Evolutionary conservation across 2,888 invertebrate species (phyloP), one percentile per base, ranked within the genome.

Genomic region (Epinotia demarniana): DNA sequence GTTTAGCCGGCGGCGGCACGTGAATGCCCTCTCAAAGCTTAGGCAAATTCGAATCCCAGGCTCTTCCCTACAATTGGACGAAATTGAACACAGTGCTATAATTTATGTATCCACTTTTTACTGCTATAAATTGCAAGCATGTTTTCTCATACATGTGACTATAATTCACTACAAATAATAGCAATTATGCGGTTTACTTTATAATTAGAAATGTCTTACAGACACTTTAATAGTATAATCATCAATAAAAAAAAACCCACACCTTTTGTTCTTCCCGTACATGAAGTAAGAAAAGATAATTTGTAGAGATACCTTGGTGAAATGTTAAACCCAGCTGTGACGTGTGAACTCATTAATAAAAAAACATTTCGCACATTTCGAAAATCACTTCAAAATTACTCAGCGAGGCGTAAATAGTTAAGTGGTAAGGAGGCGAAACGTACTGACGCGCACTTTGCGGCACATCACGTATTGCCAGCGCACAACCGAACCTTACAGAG

Each of bases 1-100:
- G 93, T 92, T 92, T 91, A 89, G 89, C 83, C 81, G 80, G 83
- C 80, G 80, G 80, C 81, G 83, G 83, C 81, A 81, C 84, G 84
- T 87, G 89, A 88, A 89, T 87, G 85, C 86, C 84, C 84, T 80
- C 69, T 72, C 78, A 67, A 78, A 81, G 83, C 83, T 83, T 81
- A 82, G 84, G 79, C 82, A 81, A 84, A 82, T 83, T 82, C 82
- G 83, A 84, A 84, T 85, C 83, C 83, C 79, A 78, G 82, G 83
- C 82, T 87, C 85, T 83, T 81, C 83, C 78, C 80, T 53, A 82
- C 83, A 82, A 84, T 85, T 85, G 85, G 82, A 80, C 78, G 79
- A 78, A 79, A 81, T 81, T 78, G 80, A 77, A 81, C 77, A 64
- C 46, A 39, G 46, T 76, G 73, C 75, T 68, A 70, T 79, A 79